Conservation (phyloP, 2,888 invertebrate genomes). For the Nemotelus nigrinus region DNA sequence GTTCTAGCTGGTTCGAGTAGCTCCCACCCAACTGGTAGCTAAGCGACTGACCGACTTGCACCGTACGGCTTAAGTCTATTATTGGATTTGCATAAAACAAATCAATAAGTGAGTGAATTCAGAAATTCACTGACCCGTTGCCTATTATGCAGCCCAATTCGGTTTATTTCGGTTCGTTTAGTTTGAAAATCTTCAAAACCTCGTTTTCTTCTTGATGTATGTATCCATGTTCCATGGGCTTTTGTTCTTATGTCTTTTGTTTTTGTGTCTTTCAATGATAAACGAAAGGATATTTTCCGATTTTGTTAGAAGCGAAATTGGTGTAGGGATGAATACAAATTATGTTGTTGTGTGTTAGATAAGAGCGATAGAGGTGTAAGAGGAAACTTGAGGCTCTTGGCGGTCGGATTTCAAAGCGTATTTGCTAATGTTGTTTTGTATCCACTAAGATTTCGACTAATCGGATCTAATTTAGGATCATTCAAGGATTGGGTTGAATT, state of each 20-base stretch:
- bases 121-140: slow-evolving; percentile 16
- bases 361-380: too few species aligned
- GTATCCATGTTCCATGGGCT: neutral
- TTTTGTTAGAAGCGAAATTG: neutral
- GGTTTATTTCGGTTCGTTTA: slow-evolving; percentile 36
- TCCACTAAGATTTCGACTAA: neutral
- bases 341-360: too few species aligned
- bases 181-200: slow-evolving; percentile 11
- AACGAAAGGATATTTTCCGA: neutral
- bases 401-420: too few species aligned
- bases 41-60: neutral
- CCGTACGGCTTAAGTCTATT: slow-evolving; percentile 11
- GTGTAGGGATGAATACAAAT: neutral
- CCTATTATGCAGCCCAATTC: slow-evolving; percentile 30
- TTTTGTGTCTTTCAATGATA: neutral
- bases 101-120: slow-evolving; percentile 32
- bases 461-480: slow-evolving; percentile 3
- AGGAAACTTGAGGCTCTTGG: too few species aligned
- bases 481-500: neutral
- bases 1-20: too few species aligned
- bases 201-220: neutral
- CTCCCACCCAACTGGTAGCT: too few species aligned
- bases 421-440: neutral
- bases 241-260: neutral
- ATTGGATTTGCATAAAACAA: slow-evolving; percentile 39